Percentiles rank a stretch among this genome's conserved stretches.
Conservation (phyloP, 2,888 invertebrate species). For the Cheilosia impressa region DNA sequence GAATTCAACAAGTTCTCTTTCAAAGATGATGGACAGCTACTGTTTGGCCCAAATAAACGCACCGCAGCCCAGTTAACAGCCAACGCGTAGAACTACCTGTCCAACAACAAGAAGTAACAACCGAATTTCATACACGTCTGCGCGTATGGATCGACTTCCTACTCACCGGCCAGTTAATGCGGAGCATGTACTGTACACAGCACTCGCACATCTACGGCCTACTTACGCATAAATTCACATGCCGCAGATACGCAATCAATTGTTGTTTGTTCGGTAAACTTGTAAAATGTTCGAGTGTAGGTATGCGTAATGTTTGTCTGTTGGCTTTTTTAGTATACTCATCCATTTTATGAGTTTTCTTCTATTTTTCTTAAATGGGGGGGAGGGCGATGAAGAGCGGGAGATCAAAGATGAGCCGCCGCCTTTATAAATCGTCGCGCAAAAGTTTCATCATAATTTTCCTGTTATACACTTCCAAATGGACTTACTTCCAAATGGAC, state of each 20-base stretch:
- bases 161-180: slow-evolving; percentile 28
- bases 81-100: slow-evolving; percentile 16
- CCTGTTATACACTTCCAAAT: slow-evolving; percentile 4
- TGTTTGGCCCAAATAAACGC: slow-evolving; percentile 55
- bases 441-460: slow-evolving; percentile 51
- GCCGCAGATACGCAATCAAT: slow-evolving; percentile 69
- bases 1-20: slow-evolving; percentile 22
- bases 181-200: neutral
- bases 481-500: slow-evolving; percentile 14
- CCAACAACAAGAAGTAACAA: slow-evolving; percentile 25
- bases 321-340: slow-evolving; percentile 10
- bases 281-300: slow-evolving; percentile 15
- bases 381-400: neutral
- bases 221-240: slow-evolving; percentile 69
- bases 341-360: slow-evolving; percentile 33
- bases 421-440: slow-evolving; percentile 40
- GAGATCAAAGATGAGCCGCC: slow-evolving; percentile 50
- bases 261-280: slow-evolving; percentile 32
- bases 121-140: slow-evolving; percentile 1
- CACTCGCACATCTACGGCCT: slow-evolving; percentile 47
- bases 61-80: slow-evolving; percentile 2
- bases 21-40: slow-evolving; percentile 67
- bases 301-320: neutral
- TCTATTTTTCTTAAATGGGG: slow-evolving; percentile 29
- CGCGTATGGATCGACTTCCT: slow-evolving; percentile 2